These are phyloP conservation scores for Drosophila leonis DNA, from an alignment of 2,888 invertebrate species.

Conservation along the genomic window DNA sequence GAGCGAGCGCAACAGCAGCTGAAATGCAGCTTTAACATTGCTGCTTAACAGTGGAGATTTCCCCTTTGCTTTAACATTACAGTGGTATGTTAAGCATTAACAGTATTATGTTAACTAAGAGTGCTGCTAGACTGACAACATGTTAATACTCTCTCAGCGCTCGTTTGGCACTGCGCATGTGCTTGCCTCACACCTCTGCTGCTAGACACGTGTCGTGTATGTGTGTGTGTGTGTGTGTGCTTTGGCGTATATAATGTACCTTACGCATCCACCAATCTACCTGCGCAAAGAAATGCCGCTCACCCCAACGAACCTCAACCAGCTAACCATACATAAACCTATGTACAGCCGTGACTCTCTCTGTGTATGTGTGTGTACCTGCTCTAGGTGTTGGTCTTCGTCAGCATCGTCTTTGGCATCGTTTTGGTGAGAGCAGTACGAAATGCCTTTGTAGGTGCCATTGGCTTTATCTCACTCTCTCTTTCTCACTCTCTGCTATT, in stretches of 20 bases:
- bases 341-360: constrained; percentile 49
- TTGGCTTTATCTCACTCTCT: constrained; percentile 43
- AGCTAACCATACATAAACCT: constrained; percentile 47
- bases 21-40: constrained; percentile 17
- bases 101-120: constrained; percentile 31
- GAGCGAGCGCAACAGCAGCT: constrained; percentile 29
- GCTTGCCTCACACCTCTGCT: constrained; percentile 53
- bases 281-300: constrained; percentile 80
- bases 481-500: constrained; percentile 15
- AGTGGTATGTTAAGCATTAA: neutral
- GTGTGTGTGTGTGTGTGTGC: constrained; percentile 61
- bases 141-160: constrained; percentile 17
- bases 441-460: constrained; percentile 63
- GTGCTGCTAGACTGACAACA: neutral
- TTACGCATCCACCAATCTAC: constrained; percentile 85
- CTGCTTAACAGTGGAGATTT: constrained; percentile 30
- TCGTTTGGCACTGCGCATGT: constrained; percentile 55
- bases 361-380: constrained; percentile 54
- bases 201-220: constrained; percentile 53
- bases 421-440: constrained; percentile 42
- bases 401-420: constrained; percentile 54
- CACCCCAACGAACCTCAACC: constrained; percentile 46
- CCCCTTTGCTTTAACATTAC: constrained; percentile 39
- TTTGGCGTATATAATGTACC: constrained; percentile 82
- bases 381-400: constrained; percentile 68